Conservation (phyloP, 2,113 vertebrate species). For the Sander lucioperca region DNA sequence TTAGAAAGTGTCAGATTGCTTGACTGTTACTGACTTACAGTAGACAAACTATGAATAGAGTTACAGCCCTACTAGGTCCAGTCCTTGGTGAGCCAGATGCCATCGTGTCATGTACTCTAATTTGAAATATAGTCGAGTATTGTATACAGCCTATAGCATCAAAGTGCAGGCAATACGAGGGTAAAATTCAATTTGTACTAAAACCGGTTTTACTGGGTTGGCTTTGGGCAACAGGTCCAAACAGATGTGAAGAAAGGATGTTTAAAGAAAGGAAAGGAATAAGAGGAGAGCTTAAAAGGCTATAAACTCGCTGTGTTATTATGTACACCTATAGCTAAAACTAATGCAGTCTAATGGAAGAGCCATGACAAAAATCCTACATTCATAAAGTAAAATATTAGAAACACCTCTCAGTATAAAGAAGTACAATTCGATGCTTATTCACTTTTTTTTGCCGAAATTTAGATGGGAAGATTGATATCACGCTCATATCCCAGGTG, state of each 20-base stretch:
- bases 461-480: too few relatives aligned
- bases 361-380: too few relatives aligned
- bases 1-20: conserved; percentile 39
- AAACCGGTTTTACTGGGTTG: conserved; percentile 16
- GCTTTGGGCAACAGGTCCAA: background rate
- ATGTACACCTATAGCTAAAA: too few relatives aligned
- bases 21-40: conserved; percentile 32
- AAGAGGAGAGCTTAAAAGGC: background rate
- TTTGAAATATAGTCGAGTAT: conserved; percentile 12
- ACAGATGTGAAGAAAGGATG: too few relatives aligned
- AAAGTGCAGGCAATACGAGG: background rate
- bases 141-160: background rate
- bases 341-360: too few relatives aligned
- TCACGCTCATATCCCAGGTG: too few relatives aligned
- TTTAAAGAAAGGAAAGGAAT: background rate
- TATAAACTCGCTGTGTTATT: too few relatives aligned
- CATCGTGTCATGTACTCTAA: conserved; percentile 1
- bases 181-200: background rate
- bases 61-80: conserved; percentile 47
- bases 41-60: conserved; percentile 59
- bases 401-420: too few relatives aligned
- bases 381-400: too few relatives aligned
- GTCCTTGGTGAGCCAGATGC: conserved; percentile 10
- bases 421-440: too few relatives aligned
- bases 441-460: too few relatives aligned